Evolutionary conservation across 2,113 vertebrate species (phyloP).

Genomic region (Brevimyrus niger): DNA sequence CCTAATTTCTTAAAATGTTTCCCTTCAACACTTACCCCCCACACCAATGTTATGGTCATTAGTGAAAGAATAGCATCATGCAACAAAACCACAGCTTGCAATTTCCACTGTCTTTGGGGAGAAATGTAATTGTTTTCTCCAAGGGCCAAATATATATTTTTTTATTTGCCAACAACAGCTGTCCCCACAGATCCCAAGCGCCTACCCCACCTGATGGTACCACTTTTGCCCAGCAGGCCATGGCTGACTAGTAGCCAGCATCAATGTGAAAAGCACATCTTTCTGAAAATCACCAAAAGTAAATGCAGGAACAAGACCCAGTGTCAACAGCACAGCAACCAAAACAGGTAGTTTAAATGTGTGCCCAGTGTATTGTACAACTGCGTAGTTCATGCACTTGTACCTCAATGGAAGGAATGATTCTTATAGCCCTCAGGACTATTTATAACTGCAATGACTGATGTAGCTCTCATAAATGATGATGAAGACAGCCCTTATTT

Average conservation of each 20-base stretch:
- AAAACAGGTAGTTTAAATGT: not conserved
- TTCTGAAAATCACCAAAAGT: not conserved
- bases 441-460: not conserved
- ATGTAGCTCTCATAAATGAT: not conserved
- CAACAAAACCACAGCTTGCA: not conserved
- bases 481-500: not conserved
- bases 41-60: not conserved
- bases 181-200: not conserved
- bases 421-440: not conserved
- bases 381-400: not conserved
- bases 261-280: not conserved
- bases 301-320: not conserved
- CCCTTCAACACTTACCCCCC: not conserved
- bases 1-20: not conserved
- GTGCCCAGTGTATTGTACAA: not conserved
- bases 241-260: not conserved
- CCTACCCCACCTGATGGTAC: not conserved
- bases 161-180: not conserved
- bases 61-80: not conserved
- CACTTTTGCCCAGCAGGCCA: not conserved
- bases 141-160: constrained; percentile 1
- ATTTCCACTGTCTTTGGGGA: not conserved
- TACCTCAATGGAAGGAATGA: not conserved
- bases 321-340: not conserved
- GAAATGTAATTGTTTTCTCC: constrained; percentile 9